phyloP scores from a whole-genome alignment of 2,113 vertebrate species.

The Poeciliopsis occidentalis region DNA sequence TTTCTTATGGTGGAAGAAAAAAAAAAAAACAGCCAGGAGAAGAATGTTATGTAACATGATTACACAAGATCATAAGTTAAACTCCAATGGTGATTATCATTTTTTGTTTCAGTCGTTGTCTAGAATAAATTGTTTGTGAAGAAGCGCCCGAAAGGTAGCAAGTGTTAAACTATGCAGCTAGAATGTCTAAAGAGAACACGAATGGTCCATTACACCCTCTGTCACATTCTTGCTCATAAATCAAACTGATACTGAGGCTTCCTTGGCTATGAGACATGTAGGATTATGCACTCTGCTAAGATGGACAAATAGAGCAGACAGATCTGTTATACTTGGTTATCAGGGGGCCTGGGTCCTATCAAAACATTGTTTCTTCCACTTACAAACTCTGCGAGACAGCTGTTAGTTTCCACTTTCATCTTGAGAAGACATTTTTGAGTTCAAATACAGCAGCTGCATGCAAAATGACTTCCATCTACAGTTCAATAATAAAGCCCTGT shows the following conservation, averaged over 20 bases:
- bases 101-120: slow-evolving; percentile 62
- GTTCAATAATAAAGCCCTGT: neutral
- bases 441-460: slow-evolving; percentile 9
- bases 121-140: slow-evolving; percentile 16
- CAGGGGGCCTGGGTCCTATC: slow-evolving; percentile 53
- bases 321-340: slow-evolving; percentile 71
- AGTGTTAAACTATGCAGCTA: slow-evolving; percentile 17
- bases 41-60: slow-evolving; percentile 42
- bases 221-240: slow-evolving; percentile 65
- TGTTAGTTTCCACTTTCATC: slow-evolving; percentile 25
- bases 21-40: neutral
- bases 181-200: slow-evolving; percentile 60
- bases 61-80: slow-evolving; percentile 47
- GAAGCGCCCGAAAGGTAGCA: slow-evolving; percentile 29
- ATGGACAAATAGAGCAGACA: slow-evolving; percentile 75
- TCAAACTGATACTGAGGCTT: slow-evolving; percentile 51
- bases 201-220: slow-evolving; percentile 65
- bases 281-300: slow-evolving; percentile 66
- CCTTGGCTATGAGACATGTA: slow-evolving; percentile 68
- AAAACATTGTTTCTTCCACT: slow-evolving; percentile 62
- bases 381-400: slow-evolving; percentile 35
- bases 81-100: slow-evolving; percentile 57
- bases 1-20: neutral
- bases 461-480: neutral
- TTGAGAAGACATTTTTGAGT: slow-evolving; percentile 15